These are phyloP conservation scores for Pseudorhiza aurosa DNA, from an alignment of 30 jellyfish, hydroid and myxozoan species.

Conservation along the genomic window DNA sequence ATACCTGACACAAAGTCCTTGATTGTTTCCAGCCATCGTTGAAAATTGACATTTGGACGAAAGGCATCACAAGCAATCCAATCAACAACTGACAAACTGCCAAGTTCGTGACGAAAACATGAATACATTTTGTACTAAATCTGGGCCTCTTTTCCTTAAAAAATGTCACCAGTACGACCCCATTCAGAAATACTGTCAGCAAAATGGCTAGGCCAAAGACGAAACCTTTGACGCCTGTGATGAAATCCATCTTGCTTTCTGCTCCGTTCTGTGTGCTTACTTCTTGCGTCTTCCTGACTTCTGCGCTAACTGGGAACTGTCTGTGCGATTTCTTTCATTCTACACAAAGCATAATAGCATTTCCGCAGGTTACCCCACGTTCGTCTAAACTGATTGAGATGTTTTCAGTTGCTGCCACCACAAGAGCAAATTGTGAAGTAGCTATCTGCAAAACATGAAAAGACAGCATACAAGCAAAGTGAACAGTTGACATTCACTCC, in stretches of 20 bases:
- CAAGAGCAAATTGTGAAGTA: too few relatives aligned
- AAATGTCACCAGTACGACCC: conserved; percentile 27
- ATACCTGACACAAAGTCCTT: conserved; percentile 55
- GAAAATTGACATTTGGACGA: conserved; percentile 45
- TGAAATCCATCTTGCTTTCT: conserved; percentile 40
- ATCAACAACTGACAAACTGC: conserved; percentile 73
- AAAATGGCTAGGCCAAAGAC: conserved; percentile 49
- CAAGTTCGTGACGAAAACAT: conserved; percentile 53
- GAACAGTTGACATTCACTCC: too few relatives aligned
- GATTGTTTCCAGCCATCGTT: conserved; percentile 52
- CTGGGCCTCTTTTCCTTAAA: conserved; percentile 24
- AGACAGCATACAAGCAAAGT: too few relatives aligned
- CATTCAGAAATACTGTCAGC: conserved; percentile 45
- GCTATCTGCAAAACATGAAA: too few relatives aligned
- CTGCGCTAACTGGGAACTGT: too few relatives aligned
- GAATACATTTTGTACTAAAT: conserved; percentile 47
- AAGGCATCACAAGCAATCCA: conserved; percentile 70
- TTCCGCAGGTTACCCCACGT: too few relatives aligned
- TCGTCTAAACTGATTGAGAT: too few relatives aligned
- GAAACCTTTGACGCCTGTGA: conserved; percentile 21
- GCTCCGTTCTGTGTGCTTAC: too few relatives aligned
- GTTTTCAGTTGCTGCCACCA: too few relatives aligned
- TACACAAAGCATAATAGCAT: too few relatives aligned
- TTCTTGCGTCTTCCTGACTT: too few relatives aligned
- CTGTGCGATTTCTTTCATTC: too few relatives aligned